phyloP scores from a whole-genome alignment of 2,797 vertebrate genomes.

The Scolopax bukidnonensis region DNA sequence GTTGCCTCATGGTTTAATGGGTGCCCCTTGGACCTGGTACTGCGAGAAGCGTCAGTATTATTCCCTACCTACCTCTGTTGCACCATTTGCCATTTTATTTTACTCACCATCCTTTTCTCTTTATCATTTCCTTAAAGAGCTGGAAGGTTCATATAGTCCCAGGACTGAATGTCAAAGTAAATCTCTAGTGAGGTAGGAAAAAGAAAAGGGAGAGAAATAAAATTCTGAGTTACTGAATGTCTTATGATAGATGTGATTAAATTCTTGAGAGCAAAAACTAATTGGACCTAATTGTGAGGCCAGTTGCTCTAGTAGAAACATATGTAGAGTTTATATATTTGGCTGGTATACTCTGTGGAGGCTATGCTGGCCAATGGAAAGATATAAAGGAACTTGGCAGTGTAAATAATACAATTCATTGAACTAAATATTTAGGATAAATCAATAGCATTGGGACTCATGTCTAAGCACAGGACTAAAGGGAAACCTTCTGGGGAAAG shows the following conservation, averaged over 20 bases:
- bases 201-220: background rate
- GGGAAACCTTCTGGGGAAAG: background rate
- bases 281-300: conserved; percentile 70
- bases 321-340: conserved; percentile 69
- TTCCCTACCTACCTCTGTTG: background rate
- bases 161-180: conserved; percentile 11
- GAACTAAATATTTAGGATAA: conserved; percentile 32
- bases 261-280: conserved; percentile 69
- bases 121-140: background rate
- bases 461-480: background rate
- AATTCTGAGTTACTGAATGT: conserved; percentile 61
- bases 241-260: conserved; percentile 58
- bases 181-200: background rate
- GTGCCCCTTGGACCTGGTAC: background rate
- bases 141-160: conserved; percentile 31
- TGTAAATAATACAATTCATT: conserved; percentile 25
- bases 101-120: background rate
- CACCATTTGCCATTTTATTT: background rate
- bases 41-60: background rate
- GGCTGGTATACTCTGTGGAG: conserved; percentile 56
- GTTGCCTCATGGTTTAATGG: background rate
- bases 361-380: conserved; percentile 20
- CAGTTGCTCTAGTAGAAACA: conserved; percentile 70
- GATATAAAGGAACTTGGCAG: conserved; percentile 39
- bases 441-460: background rate